Evolutionary conservation across 2,888 invertebrate species (phyloP).

Genomic region (Muscina levida): DNA sequence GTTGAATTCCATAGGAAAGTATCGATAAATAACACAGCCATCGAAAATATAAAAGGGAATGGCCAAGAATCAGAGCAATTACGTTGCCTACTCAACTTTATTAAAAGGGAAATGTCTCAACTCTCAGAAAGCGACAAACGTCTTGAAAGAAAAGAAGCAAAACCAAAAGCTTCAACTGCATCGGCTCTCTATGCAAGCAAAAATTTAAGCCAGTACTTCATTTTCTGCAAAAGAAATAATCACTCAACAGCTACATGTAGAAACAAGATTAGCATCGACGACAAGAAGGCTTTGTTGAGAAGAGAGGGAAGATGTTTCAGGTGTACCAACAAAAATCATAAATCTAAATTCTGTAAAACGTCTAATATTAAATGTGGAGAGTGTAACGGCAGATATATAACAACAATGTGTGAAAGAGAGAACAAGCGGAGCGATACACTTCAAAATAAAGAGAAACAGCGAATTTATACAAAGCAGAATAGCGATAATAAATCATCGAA

Average conservation of each 20-base stretch:
- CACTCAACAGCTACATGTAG: constrained; percentile 46
- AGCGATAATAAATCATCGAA: constrained; percentile 28
- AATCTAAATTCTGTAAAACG: constrained; percentile 53
- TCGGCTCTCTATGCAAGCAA: no score
- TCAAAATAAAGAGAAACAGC: background rate
- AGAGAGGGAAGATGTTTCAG: constrained; percentile 57
- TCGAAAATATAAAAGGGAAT: constrained; percentile 11
- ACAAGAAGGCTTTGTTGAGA: constrained; percentile 30
- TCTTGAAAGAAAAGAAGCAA: constrained; percentile 11
- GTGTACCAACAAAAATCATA: constrained; percentile 57
- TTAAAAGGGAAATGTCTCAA: constrained; percentile 54
- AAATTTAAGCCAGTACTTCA: constrained; percentile 35
- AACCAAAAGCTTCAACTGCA: no score
- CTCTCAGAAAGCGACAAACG: constrained; percentile 45
- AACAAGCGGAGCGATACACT: background rate
- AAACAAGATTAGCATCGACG: constrained; percentile 29
- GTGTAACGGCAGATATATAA: constrained; percentile 49
- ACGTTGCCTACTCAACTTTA: constrained; percentile 36
- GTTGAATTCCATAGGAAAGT: constrained; percentile 44
- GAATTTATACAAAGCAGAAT: background rate
- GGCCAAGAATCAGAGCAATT: constrained; percentile 40
- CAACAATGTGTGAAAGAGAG: constrained; percentile 53
- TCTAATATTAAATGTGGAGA: constrained; percentile 41
- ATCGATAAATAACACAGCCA: constrained; percentile 27
- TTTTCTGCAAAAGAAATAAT: constrained; percentile 50